phyloP scores from a whole-genome alignment of 2,888 invertebrate genomes.

The Aricia artaxerxes region DNA sequence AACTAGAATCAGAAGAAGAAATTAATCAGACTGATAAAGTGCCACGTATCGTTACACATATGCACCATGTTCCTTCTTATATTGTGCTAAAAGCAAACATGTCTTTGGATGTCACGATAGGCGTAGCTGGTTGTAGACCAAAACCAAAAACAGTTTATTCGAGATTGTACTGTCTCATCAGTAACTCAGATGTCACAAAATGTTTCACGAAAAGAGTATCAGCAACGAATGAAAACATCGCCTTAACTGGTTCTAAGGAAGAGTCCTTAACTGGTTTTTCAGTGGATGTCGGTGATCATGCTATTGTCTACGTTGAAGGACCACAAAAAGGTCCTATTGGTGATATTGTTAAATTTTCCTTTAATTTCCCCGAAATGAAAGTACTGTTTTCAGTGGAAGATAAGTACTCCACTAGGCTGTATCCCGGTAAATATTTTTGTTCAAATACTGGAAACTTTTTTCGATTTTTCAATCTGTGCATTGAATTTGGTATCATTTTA shows the following conservation, averaged over 20 bases:
- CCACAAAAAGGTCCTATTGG: constrained; percentile 51
- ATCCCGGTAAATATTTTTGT: constrained; percentile 45
- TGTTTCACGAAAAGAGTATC: constrained; percentile 50
- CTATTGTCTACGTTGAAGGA: constrained; percentile 64
- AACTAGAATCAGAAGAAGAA: constrained; percentile 48
- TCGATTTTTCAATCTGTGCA: constrained; percentile 13
- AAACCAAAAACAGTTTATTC: constrained; percentile 50
- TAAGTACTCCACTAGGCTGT: constrained; percentile 56
- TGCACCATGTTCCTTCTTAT: constrained; percentile 48
- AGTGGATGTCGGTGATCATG: constrained; percentile 58
- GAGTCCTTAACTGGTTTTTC: constrained; percentile 63
- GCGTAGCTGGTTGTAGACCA: constrained; percentile 63
- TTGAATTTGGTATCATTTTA: constrained; percentile 15
- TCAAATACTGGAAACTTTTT: background rate
- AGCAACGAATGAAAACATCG: constrained; percentile 53
- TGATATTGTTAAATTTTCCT: constrained; percentile 54
- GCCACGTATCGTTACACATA: constrained; percentile 45
- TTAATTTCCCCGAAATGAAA: constrained; percentile 58
- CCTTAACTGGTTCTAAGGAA: constrained; percentile 40
- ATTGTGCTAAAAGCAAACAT: constrained; percentile 63
- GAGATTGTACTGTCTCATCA: constrained; percentile 57
- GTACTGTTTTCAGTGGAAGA: constrained; percentile 59
- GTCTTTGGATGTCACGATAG: constrained; percentile 63
- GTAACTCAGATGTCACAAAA: constrained; percentile 48
- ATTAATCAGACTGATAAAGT: constrained; percentile 33